phyloP scores from a whole-genome alignment of 2,113 vertebrate genomes.

The Coptodon bakossiorum region DNA sequence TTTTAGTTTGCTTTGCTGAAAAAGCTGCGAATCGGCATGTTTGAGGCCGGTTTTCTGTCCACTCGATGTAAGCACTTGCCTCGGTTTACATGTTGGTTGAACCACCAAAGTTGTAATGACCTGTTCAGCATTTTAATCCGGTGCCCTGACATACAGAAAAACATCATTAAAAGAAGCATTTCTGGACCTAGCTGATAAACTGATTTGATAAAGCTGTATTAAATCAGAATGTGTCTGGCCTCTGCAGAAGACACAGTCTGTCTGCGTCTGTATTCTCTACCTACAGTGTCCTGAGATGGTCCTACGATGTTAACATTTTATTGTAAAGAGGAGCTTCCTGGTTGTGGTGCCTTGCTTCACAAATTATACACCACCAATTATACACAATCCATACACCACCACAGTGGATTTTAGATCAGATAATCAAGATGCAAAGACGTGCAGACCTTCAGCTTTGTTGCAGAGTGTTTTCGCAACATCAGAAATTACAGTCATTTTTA shows the following conservation, averaged over 20 bases:
- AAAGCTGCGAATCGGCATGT: background rate
- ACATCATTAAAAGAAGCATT: background rate
- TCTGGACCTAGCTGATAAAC: background rate
- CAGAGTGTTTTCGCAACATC: background rate
- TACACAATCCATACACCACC: accelerated
- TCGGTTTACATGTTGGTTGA: background rate
- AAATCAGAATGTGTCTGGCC: background rate
- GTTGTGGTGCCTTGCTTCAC: background rate
- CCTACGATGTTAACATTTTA: too few relatives aligned
- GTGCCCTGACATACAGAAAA: background rate
- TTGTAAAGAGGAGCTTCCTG: background rate
- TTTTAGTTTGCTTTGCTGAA: background rate
- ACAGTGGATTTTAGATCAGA: background rate
- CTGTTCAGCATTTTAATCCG: background rate
- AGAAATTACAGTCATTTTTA: background rate
- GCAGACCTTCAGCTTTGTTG: background rate
- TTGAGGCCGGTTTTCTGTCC: background rate
- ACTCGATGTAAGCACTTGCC: background rate
- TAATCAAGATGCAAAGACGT: background rate
- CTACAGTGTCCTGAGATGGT: background rate
- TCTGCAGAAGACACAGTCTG: background rate
- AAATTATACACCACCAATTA: background rate
- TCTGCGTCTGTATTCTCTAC: background rate
- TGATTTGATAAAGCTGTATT: background rate
- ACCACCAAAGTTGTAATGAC: background rate